Percentiles rank a stretch among this genome's conserved stretches.
Evolutionary conservation across 2,113 vertebrate species (phyloP).

Genomic region (Camarhynchus parvulus): DNA sequence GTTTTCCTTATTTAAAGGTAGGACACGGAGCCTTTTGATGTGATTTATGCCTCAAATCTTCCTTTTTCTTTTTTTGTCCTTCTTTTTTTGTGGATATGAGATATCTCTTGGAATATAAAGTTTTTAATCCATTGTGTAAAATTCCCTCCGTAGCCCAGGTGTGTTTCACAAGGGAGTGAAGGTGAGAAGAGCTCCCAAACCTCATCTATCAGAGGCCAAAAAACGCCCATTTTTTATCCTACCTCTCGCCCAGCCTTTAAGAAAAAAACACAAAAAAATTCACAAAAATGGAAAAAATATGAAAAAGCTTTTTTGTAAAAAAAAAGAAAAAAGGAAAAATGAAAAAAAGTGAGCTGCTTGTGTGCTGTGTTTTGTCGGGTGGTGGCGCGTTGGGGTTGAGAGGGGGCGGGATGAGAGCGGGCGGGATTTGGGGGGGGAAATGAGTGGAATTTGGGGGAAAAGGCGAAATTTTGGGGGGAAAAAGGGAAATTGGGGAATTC

Average conservation of each 20-base stretch:
- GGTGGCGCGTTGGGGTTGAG: neutral
- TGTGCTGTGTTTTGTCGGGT: neutral
- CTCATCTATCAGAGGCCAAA: neutral
- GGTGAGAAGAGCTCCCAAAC: neutral
- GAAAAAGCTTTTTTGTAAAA: neutral
- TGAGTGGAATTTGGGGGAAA: too few relatives aligned
- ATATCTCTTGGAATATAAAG: neutral
- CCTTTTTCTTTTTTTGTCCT: too few relatives aligned
- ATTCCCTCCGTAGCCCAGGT: neutral
- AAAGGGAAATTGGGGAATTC: neutral
- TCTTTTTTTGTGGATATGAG: conserved; percentile 34
- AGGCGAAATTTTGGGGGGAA: neutral
- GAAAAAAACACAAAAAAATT: neutral
- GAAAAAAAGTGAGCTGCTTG: neutral
- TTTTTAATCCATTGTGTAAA: neutral
- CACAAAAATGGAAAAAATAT: neutral
- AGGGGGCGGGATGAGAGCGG: too few relatives aligned
- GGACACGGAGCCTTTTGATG: neutral
- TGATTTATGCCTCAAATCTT: conserved; percentile 23
- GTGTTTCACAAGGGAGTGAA: neutral
- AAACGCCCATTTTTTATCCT: neutral
- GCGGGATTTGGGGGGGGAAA: neutral
- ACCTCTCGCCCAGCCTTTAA: neutral
- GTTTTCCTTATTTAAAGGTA: conserved; percentile 72
- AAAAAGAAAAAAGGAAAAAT: neutral